Conservation (phyloP, 2,113 vertebrate species). For the Odontophorus gujanensis region DNA sequence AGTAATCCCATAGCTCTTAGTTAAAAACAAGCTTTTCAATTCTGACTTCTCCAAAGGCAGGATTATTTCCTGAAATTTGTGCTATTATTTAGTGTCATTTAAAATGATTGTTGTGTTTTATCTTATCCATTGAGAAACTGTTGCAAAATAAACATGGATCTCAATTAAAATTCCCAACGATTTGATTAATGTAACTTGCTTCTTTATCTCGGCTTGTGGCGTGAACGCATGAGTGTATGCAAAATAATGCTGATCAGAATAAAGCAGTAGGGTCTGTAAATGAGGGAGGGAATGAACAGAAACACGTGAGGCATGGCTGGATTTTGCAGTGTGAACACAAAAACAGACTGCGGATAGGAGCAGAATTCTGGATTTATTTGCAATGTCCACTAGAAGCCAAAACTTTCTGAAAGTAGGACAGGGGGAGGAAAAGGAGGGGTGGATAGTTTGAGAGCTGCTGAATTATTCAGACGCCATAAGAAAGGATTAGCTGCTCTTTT, state of each 20-base stretch:
- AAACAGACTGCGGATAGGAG: background rate
- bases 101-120: background rate
- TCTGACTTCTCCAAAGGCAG: background rate
- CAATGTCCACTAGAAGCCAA: background rate
- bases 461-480: background rate
- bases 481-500: background rate
- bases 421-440: background rate
- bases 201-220: background rate
- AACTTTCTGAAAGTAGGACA: background rate
- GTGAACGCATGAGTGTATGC: background rate
- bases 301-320: background rate
- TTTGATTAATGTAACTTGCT: background rate
- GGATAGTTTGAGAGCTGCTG: background rate
- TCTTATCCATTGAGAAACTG: background rate
- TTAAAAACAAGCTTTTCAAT: slow-evolving; percentile 1
- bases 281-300: background rate
- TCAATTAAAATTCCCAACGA: slow-evolving; percentile 26
- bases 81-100: background rate
- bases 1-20: background rate
- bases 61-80: background rate
- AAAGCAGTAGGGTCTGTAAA: background rate
- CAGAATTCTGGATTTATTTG: background rate
- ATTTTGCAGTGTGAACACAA: background rate
- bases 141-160: background rate
- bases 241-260: background rate